These are phyloP conservation scores for Dasyornis broadbenti DNA, from an alignment of 2,113 vertebrate genomes.

Conservation along the genomic window DNA sequence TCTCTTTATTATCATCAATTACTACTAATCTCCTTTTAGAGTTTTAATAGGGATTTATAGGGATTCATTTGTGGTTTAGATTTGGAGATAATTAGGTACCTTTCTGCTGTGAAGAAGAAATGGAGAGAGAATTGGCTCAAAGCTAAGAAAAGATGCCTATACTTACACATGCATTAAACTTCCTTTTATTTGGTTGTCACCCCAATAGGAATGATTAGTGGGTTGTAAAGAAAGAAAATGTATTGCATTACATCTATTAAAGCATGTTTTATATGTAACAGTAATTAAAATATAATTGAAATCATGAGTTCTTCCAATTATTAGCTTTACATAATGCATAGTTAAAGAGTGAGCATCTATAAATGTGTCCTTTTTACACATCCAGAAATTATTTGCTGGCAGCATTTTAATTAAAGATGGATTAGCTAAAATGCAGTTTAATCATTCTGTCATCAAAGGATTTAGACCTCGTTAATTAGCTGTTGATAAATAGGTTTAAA, in stretches of 20 bases:
- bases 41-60: conserved; percentile 31
- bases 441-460: conserved; percentile 76
- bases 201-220: conserved; percentile 56
- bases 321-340: conserved; percentile 72
- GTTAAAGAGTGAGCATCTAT: conserved; percentile 74
- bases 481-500: conserved; percentile 73
- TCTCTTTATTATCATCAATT: conserved; percentile 42
- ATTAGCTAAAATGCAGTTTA: conserved; percentile 76
- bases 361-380: conserved; percentile 67
- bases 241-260: conserved; percentile 68
- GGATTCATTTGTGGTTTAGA: conserved; percentile 29
- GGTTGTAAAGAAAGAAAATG: conserved; percentile 53
- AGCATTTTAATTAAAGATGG: conserved; percentile 80
- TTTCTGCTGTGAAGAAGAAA: conserved; percentile 9
- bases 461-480: conserved; percentile 76
- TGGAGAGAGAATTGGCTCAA: conserved; percentile 17
- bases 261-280: conserved; percentile 67
- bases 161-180: background rate
- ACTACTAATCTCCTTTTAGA: conserved; percentile 15
- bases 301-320: conserved; percentile 72
- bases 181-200: conserved; percentile 58
- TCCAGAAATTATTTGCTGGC: conserved; percentile 67
- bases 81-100: conserved; percentile 51
- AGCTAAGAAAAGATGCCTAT: conserved; percentile 2
- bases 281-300: conserved; percentile 79